Evolutionary conservation across 1,140 invertebrate genomes (phyloP), one percentile per base, ranked within the genome.

Genomic region (Hycleus phaleratus): DNA sequence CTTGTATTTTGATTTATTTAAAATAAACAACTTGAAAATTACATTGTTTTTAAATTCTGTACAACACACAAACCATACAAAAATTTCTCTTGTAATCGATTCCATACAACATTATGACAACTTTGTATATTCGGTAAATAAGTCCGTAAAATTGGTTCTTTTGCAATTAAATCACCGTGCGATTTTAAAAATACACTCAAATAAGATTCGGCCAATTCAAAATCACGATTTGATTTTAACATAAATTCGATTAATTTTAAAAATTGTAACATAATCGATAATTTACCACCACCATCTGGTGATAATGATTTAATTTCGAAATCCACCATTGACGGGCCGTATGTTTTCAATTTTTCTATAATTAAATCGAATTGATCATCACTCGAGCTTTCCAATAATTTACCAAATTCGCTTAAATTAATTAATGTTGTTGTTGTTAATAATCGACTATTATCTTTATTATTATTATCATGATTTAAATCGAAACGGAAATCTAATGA

Each of bases 181-280:
- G 85, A 81, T 75, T 96, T 95, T 8, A 98, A 72, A 78, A 96
- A 97, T 11, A 97, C 77, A 48, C 83, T 85, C n/a, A 98, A 77
- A 78, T 95, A 97, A 1, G 93, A 85, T 72, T 97, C 90, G 0
- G 85, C 84, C n/a, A 97, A 73, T 78, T 98, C 95, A 77, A 94
- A 97, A 75, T 97, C 82, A 61, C 73, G 82, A 65, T 90, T 91
- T 2, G 79, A 87, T 56, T 81, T 75, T 2, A 97, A 78, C 75
- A 90, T 84, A 52, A 73, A 75, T 42, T 82, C 74, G 5, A 97
- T 73, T 71, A 93, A 83, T 67, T 84, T 80, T 32, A 98, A 74
- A 77, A 97, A 98, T 58, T 87, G 81, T 38, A 82, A 67, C 80
- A 97, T 81, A 0, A 91, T 73, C 24, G 80, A 72, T 10, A 81